phyloP scores from a whole-genome alignment of 2,888 invertebrate species.

The Andrena praecox region DNA sequence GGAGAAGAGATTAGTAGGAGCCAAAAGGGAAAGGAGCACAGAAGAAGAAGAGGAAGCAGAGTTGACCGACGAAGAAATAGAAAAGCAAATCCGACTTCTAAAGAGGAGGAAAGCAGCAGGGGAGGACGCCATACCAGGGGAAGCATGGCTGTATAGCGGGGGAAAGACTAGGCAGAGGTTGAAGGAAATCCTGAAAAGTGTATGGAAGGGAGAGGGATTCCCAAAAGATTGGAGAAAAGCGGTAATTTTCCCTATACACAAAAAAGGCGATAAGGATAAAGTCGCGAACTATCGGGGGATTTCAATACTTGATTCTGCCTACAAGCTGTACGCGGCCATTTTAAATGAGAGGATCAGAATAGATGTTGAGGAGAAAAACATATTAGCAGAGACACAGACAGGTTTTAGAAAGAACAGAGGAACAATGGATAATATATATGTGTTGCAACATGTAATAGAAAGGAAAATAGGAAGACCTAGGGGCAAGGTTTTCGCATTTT shows the following conservation, averaged over 20 bases:
- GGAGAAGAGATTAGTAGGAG: too few relatives aligned
- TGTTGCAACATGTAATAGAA: constrained; percentile 4
- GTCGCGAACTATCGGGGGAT: not conserved
- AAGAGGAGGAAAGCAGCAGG: constrained; percentile 4
- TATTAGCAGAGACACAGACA: not conserved
- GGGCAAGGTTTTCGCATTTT: not conserved
- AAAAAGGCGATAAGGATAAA: not conserved
- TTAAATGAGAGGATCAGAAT: not conserved
- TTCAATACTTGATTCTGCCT: not conserved
- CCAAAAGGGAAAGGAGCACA: too few relatives aligned
- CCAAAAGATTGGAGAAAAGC: not conserved
- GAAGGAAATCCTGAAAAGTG: not conserved
- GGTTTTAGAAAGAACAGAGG: constrained; percentile 5
- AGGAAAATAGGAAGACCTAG: not conserved
- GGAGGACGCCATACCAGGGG: not conserved
- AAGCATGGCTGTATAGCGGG: not conserved
- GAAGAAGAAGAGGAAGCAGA: not conserved
- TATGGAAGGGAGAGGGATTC: not conserved
- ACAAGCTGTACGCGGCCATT: constrained; percentile 2
- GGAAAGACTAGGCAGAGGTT: not conserved
- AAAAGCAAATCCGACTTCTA: not conserved
- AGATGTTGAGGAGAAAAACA: not conserved
- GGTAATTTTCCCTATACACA: not conserved
- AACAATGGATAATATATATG: constrained; percentile 3
- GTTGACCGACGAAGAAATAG: not conserved